phyloP scores from a whole-genome alignment of 2,113 vertebrate species.

The Gila orcuttii region DNA sequence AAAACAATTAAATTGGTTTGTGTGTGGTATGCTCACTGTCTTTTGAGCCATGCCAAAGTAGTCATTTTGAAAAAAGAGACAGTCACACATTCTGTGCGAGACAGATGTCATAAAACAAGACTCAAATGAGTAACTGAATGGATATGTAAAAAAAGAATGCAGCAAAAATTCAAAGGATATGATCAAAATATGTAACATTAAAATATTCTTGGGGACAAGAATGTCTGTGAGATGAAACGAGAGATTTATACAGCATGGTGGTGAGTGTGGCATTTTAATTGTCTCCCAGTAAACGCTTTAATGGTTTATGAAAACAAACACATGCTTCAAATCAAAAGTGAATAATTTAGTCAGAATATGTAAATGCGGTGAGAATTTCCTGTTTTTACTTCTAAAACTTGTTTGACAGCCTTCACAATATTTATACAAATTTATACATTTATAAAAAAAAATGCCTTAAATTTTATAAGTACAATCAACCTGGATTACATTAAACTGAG shows the following conservation, averaged over 20 bases:
- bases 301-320: slow-evolving; percentile 44
- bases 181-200: background rate
- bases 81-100: slow-evolving; percentile 12
- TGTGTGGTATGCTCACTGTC: slow-evolving; percentile 51
- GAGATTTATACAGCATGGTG: slow-evolving; percentile 9
- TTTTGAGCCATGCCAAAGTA: slow-evolving; percentile 5
- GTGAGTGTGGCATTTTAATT: slow-evolving; percentile 37
- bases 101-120: background rate
- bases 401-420: slow-evolving; percentile 6
- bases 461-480: no score
- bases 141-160: background rate
- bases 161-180: background rate
- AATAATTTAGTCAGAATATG: slow-evolving; percentile 1
- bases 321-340: background rate
- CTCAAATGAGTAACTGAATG: background rate
- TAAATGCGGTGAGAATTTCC: background rate
- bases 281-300: slow-evolving; percentile 17
- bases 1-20: slow-evolving; percentile 61
- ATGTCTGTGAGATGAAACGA: background rate
- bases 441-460: no score
- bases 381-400: background rate
- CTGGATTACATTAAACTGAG: no score
- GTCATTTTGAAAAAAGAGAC: slow-evolving; percentile 39
- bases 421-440: no score
- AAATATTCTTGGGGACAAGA: background rate